Evolutionary conservation across 2,888 invertebrate genomes (phyloP).

Genomic region (Pemphredon lugubris): DNA sequence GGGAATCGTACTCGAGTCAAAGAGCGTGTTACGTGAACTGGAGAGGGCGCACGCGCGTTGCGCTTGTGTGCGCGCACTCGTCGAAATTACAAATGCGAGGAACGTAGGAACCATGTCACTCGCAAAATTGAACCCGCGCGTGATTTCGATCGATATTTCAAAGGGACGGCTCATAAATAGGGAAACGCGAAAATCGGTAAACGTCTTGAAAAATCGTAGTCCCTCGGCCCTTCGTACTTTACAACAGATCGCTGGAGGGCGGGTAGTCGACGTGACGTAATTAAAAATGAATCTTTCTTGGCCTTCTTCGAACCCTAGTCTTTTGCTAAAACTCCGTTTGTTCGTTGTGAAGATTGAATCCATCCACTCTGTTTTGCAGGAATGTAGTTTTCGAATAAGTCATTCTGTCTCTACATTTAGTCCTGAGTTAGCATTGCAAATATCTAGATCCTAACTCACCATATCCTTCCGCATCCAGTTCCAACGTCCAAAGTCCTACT

Average conservation of each 20-base stretch:
- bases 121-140: conserved; percentile 51
- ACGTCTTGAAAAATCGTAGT: conserved; percentile 37
- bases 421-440: no score
- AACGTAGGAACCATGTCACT: conserved; percentile 40
- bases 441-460: no score
- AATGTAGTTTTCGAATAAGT: no score
- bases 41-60: not conserved
- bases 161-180: conserved; percentile 50
- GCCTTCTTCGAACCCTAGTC: no score
- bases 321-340: no score
- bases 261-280: no score
- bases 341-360: no score
- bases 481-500: no score
- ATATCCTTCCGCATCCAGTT: no score
- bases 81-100: conserved; percentile 45
- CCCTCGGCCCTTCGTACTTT: conserved; percentile 4
- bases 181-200: conserved; percentile 25
- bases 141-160: conserved; percentile 53
- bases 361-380: no score
- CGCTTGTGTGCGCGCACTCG: not conserved
- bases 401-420: no score
- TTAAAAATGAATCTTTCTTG: no score
- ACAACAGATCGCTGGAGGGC: not conserved
- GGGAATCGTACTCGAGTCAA: conserved; percentile 17
- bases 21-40: not conserved